Base-by-base conservation (phyloP, 2,888 invertebrate genomes). In the Drosophila cognata region DNA sequence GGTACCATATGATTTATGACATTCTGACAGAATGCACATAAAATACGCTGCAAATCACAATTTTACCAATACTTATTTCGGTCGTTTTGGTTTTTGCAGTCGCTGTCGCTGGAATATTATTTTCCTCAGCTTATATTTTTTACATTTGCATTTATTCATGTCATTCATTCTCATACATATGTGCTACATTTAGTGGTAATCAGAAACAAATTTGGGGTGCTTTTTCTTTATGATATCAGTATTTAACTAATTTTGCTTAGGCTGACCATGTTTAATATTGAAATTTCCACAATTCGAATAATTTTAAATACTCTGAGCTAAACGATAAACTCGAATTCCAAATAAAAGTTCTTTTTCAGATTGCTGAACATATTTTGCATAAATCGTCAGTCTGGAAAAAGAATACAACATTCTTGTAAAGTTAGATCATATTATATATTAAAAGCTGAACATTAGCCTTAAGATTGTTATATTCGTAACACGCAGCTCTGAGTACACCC, bases 1-100 rank as follows among this genome's bases (percentile, higher is more conserved):
- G 64, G 58, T 43, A 33, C 4, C 53, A 71, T 62, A 80, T 80
- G 82, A 84, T 85, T 81, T 85, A 84, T 81, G 82, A 73, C 79
- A 79, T 69, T 71, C 67, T 63, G 62, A 50, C 68, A 69, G 71
- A 65, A 66, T 70, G 68, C 66, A 70, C 51, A 71, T 61, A 31
- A 59, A 61, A 73, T 60, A 25, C 21, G 53, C 43, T 63, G 43
- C 52, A 56, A 62, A 46, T 56, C 35, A 31, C 29, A 11, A 18
- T 10, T 59, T 13, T 38, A 18, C 38, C 57, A 28, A 53, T 72
- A 50, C n/a, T 63, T 52, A 48, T 21, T 46, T 25, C 29, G 16
- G 16, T 25, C 21, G 16, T 41, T 57, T 60, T 64, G 31, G 28
- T 58, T 77, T 73, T 46, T 21, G 4, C 21, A 3, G 4, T 56